Evolutionary conservation across 2,113 vertebrate genomes (phyloP).

Genomic region (Carassius auratus): DNA sequence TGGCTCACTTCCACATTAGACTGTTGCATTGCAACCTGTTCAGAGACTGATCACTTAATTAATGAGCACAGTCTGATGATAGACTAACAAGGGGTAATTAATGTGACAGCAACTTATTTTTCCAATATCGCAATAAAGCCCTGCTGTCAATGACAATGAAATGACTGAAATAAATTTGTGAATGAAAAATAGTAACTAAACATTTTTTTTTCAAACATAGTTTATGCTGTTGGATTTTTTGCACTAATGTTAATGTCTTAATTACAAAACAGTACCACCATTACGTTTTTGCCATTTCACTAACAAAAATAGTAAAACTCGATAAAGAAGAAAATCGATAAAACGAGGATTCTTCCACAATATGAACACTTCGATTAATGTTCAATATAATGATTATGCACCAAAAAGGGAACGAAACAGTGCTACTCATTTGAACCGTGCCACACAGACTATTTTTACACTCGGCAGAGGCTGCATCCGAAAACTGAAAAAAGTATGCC

Average conservation of each 20-base stretch:
- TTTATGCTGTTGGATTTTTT: not conserved
- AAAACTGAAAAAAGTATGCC: too few species aligned
- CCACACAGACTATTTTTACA: too few species aligned
- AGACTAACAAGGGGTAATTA: slow-evolving; percentile 41
- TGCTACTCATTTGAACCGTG: too few species aligned
- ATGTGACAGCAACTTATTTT: slow-evolving; percentile 39
- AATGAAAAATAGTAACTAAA: not conserved
- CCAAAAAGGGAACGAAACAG: too few species aligned
- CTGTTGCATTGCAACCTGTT: slow-evolving; percentile 43
- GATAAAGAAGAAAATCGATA: too few species aligned
- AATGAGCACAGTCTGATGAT: slow-evolving; percentile 42
- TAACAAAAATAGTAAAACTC: too few species aligned
- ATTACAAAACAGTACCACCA: too few species aligned
- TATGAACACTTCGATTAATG: too few species aligned
- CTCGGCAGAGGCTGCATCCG: too few species aligned
- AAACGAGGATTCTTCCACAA: too few species aligned
- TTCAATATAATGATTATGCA: too few species aligned
- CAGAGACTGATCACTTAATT: slow-evolving; percentile 36
- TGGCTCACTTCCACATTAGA: slow-evolving; percentile 21
- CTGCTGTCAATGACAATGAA: not conserved
- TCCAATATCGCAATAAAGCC: slow-evolving; percentile 20
- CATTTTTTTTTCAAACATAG: not conserved
- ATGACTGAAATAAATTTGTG: slow-evolving; percentile 22
- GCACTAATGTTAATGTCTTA: not conserved
- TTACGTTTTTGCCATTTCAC: too few species aligned